Percentiles rank a stretch among this genome's conserved stretches.
Evolutionary conservation across 2,888 invertebrate genomes (phyloP).

Genomic region (Lasioglossum malachurum): DNA sequence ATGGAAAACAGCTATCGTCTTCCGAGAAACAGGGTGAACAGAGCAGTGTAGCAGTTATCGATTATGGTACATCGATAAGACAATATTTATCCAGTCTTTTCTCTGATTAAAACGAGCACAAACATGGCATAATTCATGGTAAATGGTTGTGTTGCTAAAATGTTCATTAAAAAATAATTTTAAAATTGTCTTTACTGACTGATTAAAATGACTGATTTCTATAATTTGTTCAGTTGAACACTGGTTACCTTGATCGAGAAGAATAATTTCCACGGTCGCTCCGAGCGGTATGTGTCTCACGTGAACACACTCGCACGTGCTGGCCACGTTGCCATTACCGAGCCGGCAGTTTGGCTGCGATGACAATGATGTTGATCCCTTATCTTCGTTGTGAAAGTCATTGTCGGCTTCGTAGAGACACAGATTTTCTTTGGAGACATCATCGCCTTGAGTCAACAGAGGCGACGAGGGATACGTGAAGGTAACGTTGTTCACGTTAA

Average conservation of each 20-base stretch:
- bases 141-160: no score
- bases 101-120: no score
- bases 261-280: constrained; percentile 90
- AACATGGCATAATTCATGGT: no score
- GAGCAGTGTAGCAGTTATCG: no score
- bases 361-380: constrained; percentile 53
- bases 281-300: constrained; percentile 89
- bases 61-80: no score
- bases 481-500: constrained; percentile 90
- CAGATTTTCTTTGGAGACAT: constrained; percentile 86
- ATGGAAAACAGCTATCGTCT: no score
- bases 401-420: constrained; percentile 83
- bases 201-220: no score
- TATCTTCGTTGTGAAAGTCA: constrained; percentile 69
- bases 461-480: constrained; percentile 92
- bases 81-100: no score
- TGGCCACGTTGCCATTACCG: constrained; percentile 15
- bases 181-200: no score
- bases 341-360: constrained; percentile 77
- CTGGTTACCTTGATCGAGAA: constrained; percentile 91
- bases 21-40: no score
- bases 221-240: background rate
- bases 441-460: constrained; percentile 89
- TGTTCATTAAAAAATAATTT: no score
- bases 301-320: constrained; percentile 90